phyloP scores from a whole-genome alignment of 35 echinoderm and acorn worm genomes.

The Antedon bifida region DNA sequence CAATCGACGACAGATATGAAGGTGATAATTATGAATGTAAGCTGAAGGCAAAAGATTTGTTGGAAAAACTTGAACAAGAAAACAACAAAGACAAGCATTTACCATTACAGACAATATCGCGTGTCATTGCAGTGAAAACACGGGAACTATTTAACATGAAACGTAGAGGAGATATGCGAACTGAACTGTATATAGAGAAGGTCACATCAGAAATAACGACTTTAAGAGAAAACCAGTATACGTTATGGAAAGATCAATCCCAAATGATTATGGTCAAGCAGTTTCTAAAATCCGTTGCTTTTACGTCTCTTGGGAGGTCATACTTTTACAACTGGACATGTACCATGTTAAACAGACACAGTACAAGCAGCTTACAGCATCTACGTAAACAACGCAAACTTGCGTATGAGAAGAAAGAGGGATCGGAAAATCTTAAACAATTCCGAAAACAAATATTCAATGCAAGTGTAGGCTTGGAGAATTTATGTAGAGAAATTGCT shows the following conservation, averaged over 20 bases:
- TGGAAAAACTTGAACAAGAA: background rate
- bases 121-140: background rate
- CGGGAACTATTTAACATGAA: background rate
- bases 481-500: constrained; percentile 18
- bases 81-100: background rate
- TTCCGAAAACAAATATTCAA: background rate
- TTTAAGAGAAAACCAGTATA: background rate
- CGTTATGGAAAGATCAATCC: no score
- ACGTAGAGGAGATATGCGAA: background rate
- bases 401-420: no score
- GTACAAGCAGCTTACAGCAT: background rate
- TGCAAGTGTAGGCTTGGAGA: constrained; percentile 1
- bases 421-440: no score
- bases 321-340: no score
- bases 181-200: background rate
- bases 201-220: background rate
- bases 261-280: no score
- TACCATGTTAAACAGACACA: background rate
- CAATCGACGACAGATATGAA: background rate
- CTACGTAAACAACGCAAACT: background rate
- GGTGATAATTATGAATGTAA: background rate
- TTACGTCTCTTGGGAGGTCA: background rate
- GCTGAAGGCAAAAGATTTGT: background rate
- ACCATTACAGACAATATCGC: background rate
- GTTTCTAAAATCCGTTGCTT: background rate